Percentiles rank a stretch among this genome's conserved stretches.
Conservation (phyloP, 2,113 vertebrate species). For the Asarcornis scutulata region DNA sequence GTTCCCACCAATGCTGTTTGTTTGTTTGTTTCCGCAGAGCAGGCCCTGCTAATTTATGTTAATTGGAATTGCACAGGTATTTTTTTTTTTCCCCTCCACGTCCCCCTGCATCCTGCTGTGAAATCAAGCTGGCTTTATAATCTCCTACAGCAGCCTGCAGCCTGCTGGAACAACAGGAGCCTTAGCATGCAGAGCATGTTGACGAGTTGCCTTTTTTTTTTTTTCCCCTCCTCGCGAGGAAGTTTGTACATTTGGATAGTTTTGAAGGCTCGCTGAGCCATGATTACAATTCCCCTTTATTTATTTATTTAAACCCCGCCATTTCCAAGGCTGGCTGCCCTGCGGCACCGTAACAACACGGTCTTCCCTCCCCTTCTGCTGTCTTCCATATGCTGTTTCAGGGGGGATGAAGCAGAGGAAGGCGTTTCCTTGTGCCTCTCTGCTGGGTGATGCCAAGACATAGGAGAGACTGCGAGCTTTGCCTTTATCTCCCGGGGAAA, state of each 20-base stretch:
- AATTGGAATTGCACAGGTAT: constrained; percentile 10
- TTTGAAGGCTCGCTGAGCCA: background rate
- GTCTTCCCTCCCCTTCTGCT: background rate
- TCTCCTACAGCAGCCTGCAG: background rate
- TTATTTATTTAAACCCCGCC: background rate
- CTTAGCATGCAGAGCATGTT: background rate
- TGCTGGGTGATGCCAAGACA: background rate
- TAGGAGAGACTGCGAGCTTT: background rate
- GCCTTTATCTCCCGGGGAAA: background rate
- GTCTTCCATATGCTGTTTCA: background rate
- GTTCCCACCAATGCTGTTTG: background rate
- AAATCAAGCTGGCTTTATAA: background rate
- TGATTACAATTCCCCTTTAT: background rate
- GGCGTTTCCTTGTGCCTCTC: background rate
- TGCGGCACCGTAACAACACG: accelerated
- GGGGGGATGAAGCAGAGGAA: background rate
- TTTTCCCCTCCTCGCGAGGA: background rate
- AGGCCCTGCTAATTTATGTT: background rate
- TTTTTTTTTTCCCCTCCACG: background rate
- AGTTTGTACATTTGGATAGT: background rate
- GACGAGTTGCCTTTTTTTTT: background rate
- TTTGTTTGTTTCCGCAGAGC: background rate
- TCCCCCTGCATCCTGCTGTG: background rate
- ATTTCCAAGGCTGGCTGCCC: background rate
- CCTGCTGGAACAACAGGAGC: background rate